phyloP scores from a whole-genome alignment of 2,888 invertebrate genomes.

The Lochmaea capreae region DNA sequence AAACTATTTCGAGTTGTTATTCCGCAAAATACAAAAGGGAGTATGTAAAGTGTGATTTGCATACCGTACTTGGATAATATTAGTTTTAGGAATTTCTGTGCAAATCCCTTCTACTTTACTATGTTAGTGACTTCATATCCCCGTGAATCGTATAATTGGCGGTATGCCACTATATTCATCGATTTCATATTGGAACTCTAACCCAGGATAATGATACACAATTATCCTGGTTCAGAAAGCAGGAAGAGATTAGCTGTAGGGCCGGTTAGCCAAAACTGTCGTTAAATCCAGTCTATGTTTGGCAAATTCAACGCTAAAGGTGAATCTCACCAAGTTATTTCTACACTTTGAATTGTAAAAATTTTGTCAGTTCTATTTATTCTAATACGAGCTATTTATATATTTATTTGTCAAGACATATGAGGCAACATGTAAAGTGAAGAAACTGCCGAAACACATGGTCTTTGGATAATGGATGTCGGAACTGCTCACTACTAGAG shows the following conservation, averaged over 20 bases:
- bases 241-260: not conserved
- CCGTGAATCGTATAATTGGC: conserved; percentile 10
- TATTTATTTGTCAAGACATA: too few relatives aligned
- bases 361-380: not conserved
- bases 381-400: too few relatives aligned
- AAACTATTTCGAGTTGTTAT: too few relatives aligned
- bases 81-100: not conserved
- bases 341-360: not conserved
- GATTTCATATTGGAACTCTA: conserved; percentile 18
- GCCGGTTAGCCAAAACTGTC: not conserved
- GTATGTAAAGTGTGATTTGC: not conserved
- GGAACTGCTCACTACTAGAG: too few relatives aligned
- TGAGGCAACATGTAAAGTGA: too few relatives aligned
- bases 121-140: conserved; percentile 5
- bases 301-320: not conserved
- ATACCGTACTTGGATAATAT: conserved; percentile 1
- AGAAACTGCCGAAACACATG: too few relatives aligned
- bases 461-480: too few relatives aligned
- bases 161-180: conserved; percentile 6
- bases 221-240: conserved; percentile 20
- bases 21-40: not conserved
- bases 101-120: not conserved
- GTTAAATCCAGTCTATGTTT: not conserved
- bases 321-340: not conserved
- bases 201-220: conserved; percentile 22